Evolutionary conservation across 2,888 invertebrate species (phyloP), one percentile per base, ranked within the genome.

Genomic region (Drosophila atroscutellata): DNA sequence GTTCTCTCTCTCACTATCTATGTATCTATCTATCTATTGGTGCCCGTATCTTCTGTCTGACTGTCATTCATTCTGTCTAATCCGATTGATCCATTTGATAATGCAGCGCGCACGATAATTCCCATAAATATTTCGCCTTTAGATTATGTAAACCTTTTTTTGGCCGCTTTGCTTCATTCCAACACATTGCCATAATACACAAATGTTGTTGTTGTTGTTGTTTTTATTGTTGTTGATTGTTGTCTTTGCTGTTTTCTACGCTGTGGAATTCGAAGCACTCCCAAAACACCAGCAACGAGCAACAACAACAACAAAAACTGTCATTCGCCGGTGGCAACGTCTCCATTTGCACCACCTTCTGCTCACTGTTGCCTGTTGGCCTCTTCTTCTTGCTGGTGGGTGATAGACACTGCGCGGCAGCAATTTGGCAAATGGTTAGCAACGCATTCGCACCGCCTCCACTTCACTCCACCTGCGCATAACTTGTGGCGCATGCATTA

Each of bases 181-280:
- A 28, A 55, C 37, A 47, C 47, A 47, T 64, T 34, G 26, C 39
- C 47, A 36, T 55, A 64, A n/a, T 47, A 49, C 2, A 26, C 36
- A 26, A 32, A 11, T 30, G 62, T 63, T 28, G 26, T 52, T 62
- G 59, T 47, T 61, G 26, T 24, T n/a, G 62, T 51, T 60, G 34
- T 50, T 50, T 15, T 42, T 42, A 45, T 52, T 58, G 24, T 28
- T 32, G 32, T 42, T 78, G 60, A 51, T 37, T 36, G 60, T 45
- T 61, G 70, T 49, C 42, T 30, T 37, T 49, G 68, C 28, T 70
- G 74, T 47, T 49, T 50, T 64, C 78, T 84, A 85, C 87, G 77
- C 74, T 67, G 63, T 66, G 88, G 84, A 87, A 88, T 85, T 87
- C 57, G 63, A 81, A 67, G 83, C 86, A 69, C 80, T 88, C 84